Base-by-base conservation (phyloP, 2,113 vertebrate genomes). In the Perognathus longimembris region DNA sequence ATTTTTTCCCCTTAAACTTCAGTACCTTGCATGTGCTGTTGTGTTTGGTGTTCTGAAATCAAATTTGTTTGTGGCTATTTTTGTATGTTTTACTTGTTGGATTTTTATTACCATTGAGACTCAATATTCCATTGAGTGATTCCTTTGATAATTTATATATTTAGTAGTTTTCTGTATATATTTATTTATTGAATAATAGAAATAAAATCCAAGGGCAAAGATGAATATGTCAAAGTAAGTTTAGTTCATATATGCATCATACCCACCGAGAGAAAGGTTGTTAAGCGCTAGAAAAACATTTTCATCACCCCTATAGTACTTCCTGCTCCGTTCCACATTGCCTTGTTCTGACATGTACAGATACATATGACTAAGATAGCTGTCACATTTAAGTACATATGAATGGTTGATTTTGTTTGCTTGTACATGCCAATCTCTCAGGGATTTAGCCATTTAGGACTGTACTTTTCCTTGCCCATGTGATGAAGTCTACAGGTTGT, bases 211-310 rank as follows among this genome's bases (percentile, higher is more conserved):
- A 57, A 77, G 32, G 3, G 5, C 40, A 17, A 34, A 34, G 66
- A 45, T 2, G 67, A 87, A 71, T 32, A 45, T 80, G 34, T 77
- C 28, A 85, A 89, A 67, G 88, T 93, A 93, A 84, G 73, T 5
- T 78, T 59, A 63, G 9, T 5, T 54, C 38, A 54, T 32, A 26
- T 32, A 36, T 50, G 11, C 64, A 10, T 59, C 32, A 66, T 75
- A n/a, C 6, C 10, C 0, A 11, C 40, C n/a, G 36, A 28, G 5
- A 22, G 1, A 32, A 54, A 54, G 73, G 45, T 40, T 74, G 30
- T 30, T 63, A 24, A 88, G 36, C 9, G 2, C 18, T 24, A 12
- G 28, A 71, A 26, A 50, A 81, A 28, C 12, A 38, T 36, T 57
- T 14, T 28, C 20, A n/a, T 38, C 12, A 18, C 14, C 15, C 42